Percentiles rank a stretch among this genome's conserved stretches.
Conservation (phyloP, 2,113 vertebrate genomes). For the Accipiter virgatus region DNA sequence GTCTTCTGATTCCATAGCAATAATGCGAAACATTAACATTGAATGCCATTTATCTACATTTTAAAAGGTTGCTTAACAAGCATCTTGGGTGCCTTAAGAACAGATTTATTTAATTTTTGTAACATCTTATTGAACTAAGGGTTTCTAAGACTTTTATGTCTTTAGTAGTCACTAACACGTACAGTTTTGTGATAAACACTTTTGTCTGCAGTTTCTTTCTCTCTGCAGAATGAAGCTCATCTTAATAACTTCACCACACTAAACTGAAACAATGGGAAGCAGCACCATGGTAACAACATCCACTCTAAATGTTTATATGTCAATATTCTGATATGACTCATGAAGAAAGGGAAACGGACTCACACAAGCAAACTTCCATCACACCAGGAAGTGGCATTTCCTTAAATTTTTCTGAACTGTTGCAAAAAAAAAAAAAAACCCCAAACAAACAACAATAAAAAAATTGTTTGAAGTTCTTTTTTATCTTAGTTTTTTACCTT, state of each 20-base stretch:
- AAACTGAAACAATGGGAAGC: background rate
- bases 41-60: slow-evolving; percentile 43
- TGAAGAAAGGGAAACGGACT: background rate
- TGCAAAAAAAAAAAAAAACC: background rate
- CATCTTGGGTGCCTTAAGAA: slow-evolving; percentile 19
- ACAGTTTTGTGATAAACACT: background rate
- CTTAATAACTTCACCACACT: background rate
- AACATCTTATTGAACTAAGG: background rate
- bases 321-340: background rate
- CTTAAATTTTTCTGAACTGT: background rate
- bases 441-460: background rate
- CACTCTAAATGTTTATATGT: background rate
- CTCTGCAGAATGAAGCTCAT: background rate
- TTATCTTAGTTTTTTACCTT: background rate
- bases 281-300: background rate
- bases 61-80: slow-evolving; percentile 34
- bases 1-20: slow-evolving; percentile 34
- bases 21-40: slow-evolving; percentile 29
- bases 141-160: background rate
- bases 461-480: background rate
- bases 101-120: slow-evolving; percentile 54
- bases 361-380: background rate
- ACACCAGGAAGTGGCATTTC: background rate
- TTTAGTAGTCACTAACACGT: background rate
- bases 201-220: background rate